phyloP scores from a whole-genome alignment of 2,888 invertebrate genomes.

The Spicauda simplicius region DNA sequence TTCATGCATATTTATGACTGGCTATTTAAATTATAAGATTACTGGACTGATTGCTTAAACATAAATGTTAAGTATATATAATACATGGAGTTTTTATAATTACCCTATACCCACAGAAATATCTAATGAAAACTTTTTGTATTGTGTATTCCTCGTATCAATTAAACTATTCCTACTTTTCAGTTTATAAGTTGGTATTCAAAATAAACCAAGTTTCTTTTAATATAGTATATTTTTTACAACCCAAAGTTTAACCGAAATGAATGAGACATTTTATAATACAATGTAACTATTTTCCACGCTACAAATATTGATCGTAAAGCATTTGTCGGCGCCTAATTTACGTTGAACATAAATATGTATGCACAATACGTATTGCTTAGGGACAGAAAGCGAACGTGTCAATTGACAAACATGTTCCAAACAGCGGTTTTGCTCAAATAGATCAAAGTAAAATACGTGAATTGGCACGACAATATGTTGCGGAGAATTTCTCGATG shows the following conservation, averaged over 20 bases:
- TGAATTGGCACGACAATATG: slow-evolving; percentile 71
- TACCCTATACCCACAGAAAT: no score
- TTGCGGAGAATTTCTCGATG: slow-evolving; percentile 68
- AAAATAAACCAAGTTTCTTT: no score
- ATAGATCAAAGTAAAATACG: slow-evolving; percentile 49
- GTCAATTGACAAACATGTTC: slow-evolving; percentile 45
- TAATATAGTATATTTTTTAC: no score
- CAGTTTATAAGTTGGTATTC: no score
- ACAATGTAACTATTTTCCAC: neutral
- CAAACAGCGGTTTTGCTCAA: slow-evolving; percentile 40
- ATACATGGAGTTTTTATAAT: neutral
- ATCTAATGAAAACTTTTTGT: no score
- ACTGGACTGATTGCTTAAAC: neutral
- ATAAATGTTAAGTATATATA: neutral
- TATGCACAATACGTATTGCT: neutral
- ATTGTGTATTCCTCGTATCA: no score
- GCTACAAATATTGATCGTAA: neutral
- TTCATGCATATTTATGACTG: slow-evolving; percentile 1
- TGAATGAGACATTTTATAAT: neutral
- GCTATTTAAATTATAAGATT: slow-evolving; percentile 2
- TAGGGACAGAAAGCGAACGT: slow-evolving; percentile 35
- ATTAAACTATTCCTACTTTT: no score
- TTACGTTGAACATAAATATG: neutral
- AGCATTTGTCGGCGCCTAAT: slow-evolving; percentile 3
- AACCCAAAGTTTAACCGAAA: no score